A percentile compares a stretch with the other conserved stretches of the same genome.
phyloP scores from a whole-genome alignment of 2,888 invertebrate genomes.

The Ametastegia equiseti region DNA sequence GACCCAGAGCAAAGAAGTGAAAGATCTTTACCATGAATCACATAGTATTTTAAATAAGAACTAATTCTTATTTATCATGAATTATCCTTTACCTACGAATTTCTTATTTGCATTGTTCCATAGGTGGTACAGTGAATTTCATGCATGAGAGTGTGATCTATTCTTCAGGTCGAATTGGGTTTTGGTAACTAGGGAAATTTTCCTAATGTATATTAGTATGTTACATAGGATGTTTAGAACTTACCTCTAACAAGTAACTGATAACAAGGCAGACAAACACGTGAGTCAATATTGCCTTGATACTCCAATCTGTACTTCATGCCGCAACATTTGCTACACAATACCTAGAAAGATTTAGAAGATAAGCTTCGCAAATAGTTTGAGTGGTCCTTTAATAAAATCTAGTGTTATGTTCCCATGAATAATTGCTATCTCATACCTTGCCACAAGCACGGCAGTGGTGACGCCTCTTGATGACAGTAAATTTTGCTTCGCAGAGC shows the following conservation, averaged over 20 bases:
- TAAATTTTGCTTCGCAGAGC: conserved; percentile 89
- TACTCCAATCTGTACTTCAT: conserved; percentile 85
- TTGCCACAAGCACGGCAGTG: conserved; percentile 93
- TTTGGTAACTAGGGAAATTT: not conserved
- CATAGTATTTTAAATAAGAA: too few species aligned
- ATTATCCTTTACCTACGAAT: too few species aligned
- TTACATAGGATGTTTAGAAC: not conserved
- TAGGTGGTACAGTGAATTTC: too few species aligned
- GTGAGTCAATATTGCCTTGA: conserved; percentile 85
- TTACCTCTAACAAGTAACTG: conserved; percentile 78
- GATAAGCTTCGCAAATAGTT: not conserved
- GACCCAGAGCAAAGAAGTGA: too few species aligned
- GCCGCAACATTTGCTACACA: conserved; percentile 88
- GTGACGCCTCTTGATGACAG: conserved; percentile 89
- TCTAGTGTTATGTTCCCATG: not conserved
- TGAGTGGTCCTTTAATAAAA: not conserved
- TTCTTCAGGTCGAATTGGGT: not conserved
- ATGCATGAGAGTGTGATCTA: not conserved
- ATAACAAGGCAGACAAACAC: conserved; percentile 87
- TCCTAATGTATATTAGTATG: not conserved
- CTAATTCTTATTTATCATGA: too few species aligned
- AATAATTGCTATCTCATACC: conserved; percentile 73
- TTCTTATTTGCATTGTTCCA: too few species aligned
- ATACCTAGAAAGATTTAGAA: conserved; percentile 77
- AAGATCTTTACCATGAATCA: too few species aligned